Percentiles rank a stretch among this genome's conserved stretches.
Evolutionary conservation across 2,888 invertebrate species (phyloP).

Genomic region (Volucella inanis): DNA sequence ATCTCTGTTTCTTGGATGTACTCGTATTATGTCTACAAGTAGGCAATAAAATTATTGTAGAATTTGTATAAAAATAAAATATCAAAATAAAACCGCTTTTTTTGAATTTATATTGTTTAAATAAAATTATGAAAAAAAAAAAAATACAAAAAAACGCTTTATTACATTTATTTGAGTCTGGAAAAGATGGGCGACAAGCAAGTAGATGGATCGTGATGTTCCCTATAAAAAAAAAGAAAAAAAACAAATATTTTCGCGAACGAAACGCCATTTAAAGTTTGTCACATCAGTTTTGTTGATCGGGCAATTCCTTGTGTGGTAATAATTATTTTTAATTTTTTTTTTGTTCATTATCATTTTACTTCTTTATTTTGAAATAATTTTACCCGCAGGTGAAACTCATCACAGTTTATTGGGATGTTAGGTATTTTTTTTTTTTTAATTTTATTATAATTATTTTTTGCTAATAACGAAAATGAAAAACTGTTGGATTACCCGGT

Average conservation of each 20-base stretch:
- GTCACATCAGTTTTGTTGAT: conserved; percentile 84
- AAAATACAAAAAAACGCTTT: conserved; percentile 45
- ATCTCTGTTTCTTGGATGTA: conserved; percentile 69
- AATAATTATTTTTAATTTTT: conserved; percentile 45
- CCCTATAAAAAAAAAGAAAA: not conserved
- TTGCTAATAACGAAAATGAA: not conserved
- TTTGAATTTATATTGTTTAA: conserved; percentile 49
- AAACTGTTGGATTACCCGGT: conserved; percentile 83
- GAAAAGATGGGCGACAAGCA: conserved; percentile 82
- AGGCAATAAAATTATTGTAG: conserved; percentile 57
- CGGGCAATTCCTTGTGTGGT: conserved; percentile 82
- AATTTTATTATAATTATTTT: not conserved
- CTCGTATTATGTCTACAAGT: conserved; percentile 52
- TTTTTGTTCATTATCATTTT: conserved; percentile 41
- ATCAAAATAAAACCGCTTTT: conserved; percentile 44
- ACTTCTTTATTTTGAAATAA: conserved; percentile 49
- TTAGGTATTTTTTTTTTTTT: conserved; percentile 33
- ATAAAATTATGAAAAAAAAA: conserved; percentile 26
- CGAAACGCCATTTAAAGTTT: conserved; percentile 78
- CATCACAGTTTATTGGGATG: conserved; percentile 55
- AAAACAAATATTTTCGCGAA: conserved; percentile 53
- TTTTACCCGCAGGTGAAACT: conserved; percentile 52
- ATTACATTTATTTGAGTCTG: conserved; percentile 77
- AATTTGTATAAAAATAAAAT: conserved; percentile 24
- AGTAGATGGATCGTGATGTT: conserved; percentile 80